Conservation (phyloP, 2,888 invertebrate genomes). For the Acleris cristana region DNA sequence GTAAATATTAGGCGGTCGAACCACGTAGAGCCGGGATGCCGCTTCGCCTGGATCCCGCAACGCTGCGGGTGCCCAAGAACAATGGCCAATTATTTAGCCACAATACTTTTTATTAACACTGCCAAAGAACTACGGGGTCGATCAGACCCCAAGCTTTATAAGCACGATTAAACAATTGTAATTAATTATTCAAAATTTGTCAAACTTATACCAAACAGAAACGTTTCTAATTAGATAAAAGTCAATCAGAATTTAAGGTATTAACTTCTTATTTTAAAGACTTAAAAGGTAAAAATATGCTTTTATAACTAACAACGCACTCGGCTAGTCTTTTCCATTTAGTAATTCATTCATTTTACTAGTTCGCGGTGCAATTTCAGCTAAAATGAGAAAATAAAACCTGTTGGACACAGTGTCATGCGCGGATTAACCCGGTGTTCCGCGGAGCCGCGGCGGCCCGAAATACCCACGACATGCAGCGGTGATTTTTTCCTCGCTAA, state of each 20-base stretch:
- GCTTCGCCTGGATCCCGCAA: conserved; percentile 20
- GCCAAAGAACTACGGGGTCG: conserved; percentile 2
- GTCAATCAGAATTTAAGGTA: too few species aligned
- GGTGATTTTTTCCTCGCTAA: conserved; percentile 37
- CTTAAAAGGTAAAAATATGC: too few species aligned
- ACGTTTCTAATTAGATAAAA: background rate
- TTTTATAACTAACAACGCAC: too few species aligned
- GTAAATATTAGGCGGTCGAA: conserved; percentile 42
- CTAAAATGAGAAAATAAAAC: conserved; percentile 32
- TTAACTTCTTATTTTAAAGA: too few species aligned
- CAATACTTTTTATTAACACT: conserved; percentile 65
- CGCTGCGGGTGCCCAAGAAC: conserved; percentile 50
- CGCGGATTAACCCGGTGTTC: conserved; percentile 26
- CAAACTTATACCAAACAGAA: background rate
- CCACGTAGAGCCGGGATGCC: conserved; percentile 37
- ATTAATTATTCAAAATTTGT: background rate
- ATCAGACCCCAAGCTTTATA: background rate
- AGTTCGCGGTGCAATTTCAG: conserved; percentile 1
- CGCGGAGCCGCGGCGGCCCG: conserved; percentile 30
- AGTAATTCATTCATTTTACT: too few species aligned
- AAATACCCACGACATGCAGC: conserved; percentile 35
- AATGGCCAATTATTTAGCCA: conserved; percentile 73
- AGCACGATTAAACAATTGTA: background rate
- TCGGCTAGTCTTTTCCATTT: too few species aligned
- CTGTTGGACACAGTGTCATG: conserved; percentile 33